These are phyloP conservation scores for Ophion ventricosus DNA, from an alignment of 2,888 invertebrate genomes.

Conservation along the genomic window DNA sequence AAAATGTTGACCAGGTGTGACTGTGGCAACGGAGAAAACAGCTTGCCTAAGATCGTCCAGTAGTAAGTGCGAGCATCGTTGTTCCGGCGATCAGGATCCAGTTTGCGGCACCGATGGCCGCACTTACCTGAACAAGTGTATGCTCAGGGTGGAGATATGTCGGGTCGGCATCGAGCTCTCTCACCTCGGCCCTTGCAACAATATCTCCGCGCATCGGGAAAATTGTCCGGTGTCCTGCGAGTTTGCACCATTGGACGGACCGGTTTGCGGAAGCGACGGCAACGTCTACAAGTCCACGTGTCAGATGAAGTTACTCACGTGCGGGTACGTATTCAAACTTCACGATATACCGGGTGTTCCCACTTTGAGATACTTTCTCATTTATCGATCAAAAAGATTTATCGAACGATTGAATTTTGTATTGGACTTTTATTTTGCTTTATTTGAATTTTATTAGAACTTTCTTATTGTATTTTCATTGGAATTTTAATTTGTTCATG, in stretches of 20 bases:
- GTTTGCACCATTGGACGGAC: slow-evolving; percentile 93
- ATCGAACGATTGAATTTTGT: neutral
- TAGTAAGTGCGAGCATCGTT: slow-evolving; percentile 87
- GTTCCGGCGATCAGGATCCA: slow-evolving; percentile 92
- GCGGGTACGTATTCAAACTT: slow-evolving; percentile 86
- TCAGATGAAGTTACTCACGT: slow-evolving; percentile 95
- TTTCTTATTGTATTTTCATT: neutral
- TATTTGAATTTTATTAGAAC: neutral
- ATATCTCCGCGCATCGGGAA: slow-evolving; percentile 92
- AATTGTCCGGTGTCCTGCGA: slow-evolving; percentile 95
- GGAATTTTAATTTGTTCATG: neutral
- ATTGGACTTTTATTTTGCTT: neutral
- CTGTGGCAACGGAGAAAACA: slow-evolving; percentile 79
- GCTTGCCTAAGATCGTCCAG: slow-evolving; percentile 84
- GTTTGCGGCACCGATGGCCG: slow-evolving; percentile 95
- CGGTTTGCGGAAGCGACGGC: slow-evolving; percentile 96
- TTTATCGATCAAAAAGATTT: neutral
- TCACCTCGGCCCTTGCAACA: slow-evolving; percentile 87
- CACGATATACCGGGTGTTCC: neutral
- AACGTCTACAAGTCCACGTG: slow-evolving; percentile 97
- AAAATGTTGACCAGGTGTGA: slow-evolving; percentile 77
- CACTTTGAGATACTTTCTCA: neutral
- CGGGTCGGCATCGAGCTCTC: slow-evolving; percentile 87
- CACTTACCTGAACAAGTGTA: slow-evolving; percentile 92
- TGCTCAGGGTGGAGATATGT: slow-evolving; percentile 82